These are phyloP conservation scores for Progne subis DNA, from an alignment of 2,113 vertebrate genomes.

Conservation along the genomic window DNA sequence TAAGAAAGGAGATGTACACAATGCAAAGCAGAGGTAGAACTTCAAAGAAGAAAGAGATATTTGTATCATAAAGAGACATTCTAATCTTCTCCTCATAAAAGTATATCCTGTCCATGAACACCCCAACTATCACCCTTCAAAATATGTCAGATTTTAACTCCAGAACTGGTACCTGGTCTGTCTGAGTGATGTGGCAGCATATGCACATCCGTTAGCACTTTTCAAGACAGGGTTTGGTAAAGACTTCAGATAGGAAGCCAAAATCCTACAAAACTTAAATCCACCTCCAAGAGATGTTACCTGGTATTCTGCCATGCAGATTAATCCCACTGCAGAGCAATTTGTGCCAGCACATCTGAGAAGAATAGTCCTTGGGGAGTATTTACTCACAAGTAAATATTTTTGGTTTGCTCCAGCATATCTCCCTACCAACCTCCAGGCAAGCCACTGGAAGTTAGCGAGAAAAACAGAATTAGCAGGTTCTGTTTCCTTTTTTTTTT, in stretches of 20 bases:
- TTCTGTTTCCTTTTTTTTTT: background rate
- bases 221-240: background rate
- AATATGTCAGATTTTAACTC: background rate
- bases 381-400: background rate
- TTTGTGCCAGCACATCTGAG: background rate
- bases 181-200: background rate
- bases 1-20: background rate
- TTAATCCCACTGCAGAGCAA: background rate
- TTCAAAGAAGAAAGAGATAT: background rate
- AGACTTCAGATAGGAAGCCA: background rate
- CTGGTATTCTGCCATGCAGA: background rate
- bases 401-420: background rate
- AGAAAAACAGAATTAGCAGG: background rate
- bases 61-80: background rate
- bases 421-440: background rate
- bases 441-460: background rate
- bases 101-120: background rate
- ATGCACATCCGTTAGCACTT: background rate
- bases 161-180: background rate
- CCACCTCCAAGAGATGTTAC: background rate
- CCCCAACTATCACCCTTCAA: background rate
- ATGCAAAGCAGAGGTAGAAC: background rate
- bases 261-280: background rate
- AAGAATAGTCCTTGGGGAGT: background rate
- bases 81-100: background rate